Evolutionary conservation across 30 jellyfish, hydroid and myxozoan species (phyloP), one percentile per base, ranked within the genome.

Genomic region (Aurelia aurita): DNA sequence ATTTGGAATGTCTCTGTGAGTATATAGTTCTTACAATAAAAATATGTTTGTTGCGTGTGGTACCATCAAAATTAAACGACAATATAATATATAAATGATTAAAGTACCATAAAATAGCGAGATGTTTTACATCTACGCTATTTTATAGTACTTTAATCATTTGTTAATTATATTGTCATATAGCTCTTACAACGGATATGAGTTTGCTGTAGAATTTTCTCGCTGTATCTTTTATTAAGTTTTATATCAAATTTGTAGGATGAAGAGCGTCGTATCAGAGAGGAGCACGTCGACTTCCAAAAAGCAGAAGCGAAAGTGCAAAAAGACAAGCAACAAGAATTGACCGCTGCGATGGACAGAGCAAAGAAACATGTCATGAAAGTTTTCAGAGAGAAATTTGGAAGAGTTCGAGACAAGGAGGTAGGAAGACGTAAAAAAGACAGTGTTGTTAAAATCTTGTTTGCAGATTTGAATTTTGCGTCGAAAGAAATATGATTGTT

Each of bases 361-460:
- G 98, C 98, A 32, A 93, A 93, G 88, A 82, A 83, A 51, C 91
- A 87, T 49, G 98, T 93, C 59, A 79, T 93, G 97, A 69, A 72
- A 60, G 78, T 83, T 20, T 93, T 89, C 76, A 88, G 87, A 34
- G 96, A 88, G 43, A 93, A 93, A 67, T 73, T 76, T 61, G 77
- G 89, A 29, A 90, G 72, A 69, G 75, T 93, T 15, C 72, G 84
- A 53, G 84, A 88, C 93, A 69, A 97, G 53, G 98, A 93, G 98
- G 98, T 93, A 79, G 18, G 76, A 1, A 6, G 15, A 13, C n/a
- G n/a, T n/a, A 39, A 39, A 39, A 39, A 15, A 39, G 51, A 39
- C 15, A 39, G 9, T 7, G 51, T 14, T 39, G 51, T 14, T 15
- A 39, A 0, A 9, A 39, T 39, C 14, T 39, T 39, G 1, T 4